These are phyloP conservation scores for Pangasianodon gigas DNA, from an alignment of 2,113 vertebrate species.

Conservation along the genomic window DNA sequence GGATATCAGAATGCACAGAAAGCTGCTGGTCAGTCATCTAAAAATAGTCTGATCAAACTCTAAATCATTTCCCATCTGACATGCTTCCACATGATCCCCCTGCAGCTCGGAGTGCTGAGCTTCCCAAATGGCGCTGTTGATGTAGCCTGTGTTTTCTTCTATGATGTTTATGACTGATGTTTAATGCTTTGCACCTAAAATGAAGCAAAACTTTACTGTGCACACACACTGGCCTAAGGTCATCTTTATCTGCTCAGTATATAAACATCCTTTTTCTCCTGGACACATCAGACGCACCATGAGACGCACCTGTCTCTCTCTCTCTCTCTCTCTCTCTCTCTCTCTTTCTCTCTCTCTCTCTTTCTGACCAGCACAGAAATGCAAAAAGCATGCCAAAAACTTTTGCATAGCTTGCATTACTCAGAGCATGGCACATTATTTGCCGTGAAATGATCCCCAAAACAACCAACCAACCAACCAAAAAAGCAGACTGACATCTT, in stretches of 20 bases:
- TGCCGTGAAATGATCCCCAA: not conserved
- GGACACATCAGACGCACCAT: conserved; percentile 12
- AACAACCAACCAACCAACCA: too few species aligned
- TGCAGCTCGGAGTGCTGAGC: not conserved
- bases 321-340: not conserved
- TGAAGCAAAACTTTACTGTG: not conserved
- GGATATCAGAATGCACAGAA: not conserved
- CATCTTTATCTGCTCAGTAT: not conserved
- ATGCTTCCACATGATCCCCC: not conserved
- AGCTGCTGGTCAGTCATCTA: not conserved
- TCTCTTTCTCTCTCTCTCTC: not conserved
- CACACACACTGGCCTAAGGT: too few species aligned
- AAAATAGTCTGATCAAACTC: not conserved
- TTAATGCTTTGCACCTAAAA: not conserved
- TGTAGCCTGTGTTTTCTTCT: not conserved
- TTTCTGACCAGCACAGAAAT: not conserved
- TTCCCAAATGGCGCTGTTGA: not conserved
- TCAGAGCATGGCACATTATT: not conserved
- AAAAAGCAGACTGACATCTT: not conserved
- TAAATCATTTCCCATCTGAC: not conserved
- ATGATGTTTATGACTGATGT: not conserved
- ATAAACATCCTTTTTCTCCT: not conserved
- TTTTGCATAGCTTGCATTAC: not conserved
- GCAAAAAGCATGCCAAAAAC: not conserved
- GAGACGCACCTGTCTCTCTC: conserved; percentile 35